Evolutionary conservation across 2,888 invertebrate genomes (phyloP), one percentile per base, ranked within the genome.

Genomic region (Bembecia ichneumoniformis): DNA sequence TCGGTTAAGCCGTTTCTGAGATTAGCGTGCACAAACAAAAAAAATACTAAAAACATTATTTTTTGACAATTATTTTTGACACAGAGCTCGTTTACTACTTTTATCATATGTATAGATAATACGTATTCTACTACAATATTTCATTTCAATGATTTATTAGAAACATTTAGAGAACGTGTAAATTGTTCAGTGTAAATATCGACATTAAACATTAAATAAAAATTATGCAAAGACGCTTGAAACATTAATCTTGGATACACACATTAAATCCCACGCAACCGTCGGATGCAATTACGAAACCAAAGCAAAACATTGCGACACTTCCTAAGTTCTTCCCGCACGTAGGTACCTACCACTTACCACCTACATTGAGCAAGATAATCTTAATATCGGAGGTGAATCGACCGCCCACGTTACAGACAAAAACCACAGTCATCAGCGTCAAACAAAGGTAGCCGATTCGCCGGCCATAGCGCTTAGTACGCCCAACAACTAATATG

Each of bases 321-420:
- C 65, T 73, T 74, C 72, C 71, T 70, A 71, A 68, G 60, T 61
- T 57, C 57, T 58, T 61, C 58, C 61, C 55, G 55, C 58, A 56
- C 62, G 64, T 63, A 69, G 68, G 71, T 72, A 56, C 59, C n/a
- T n/a, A n/a, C n/a, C n/a, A n/a, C n/a, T n/a, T n/a, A 62, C 74
- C 76, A 75, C 83, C 82, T 78, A 84, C 82, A 68, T 73, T 60
- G 57, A 52, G 59, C 68, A 54, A 66, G 69, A 70, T 73, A 68
- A 80, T 77, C 74, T 77, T 65, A 68, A 74, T 71, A 82, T 82
- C 75, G 80, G 82, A 83, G 83, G 79, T 82, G 77, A 83, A 82
- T 82, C 66, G 74, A 69, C 74, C 82, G 78, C 86, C 84, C 76
- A 84, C 84, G 57, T 61, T 52, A 57, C 54, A 60, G 57, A 66